Evolutionary conservation across 37 sponge, comb jelly and placozoan genomes (phyloP).

Genomic region (Axinella damicornis): DNA sequence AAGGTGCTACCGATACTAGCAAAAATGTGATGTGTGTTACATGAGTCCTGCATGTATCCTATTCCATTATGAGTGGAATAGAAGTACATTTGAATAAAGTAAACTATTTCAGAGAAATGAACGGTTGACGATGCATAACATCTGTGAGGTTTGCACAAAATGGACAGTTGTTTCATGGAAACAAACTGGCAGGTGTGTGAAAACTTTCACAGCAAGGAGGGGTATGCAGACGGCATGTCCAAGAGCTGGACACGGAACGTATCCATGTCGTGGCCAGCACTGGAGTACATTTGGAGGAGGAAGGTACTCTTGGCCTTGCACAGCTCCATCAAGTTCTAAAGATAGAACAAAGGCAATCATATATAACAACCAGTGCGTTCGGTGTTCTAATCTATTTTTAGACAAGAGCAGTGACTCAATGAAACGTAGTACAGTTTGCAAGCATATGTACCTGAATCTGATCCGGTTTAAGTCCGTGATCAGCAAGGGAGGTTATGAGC

Average conservation of each 20-base stretch:
- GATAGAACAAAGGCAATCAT: background rate
- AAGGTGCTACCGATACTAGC: too few relatives aligned
- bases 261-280: background rate
- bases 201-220: slow-evolving; percentile 17
- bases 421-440: too few relatives aligned
- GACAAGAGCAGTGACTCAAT: too few relatives aligned
- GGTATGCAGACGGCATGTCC: background rate
- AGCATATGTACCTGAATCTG: too few relatives aligned
- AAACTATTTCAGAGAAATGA: slow-evolving; percentile 31
- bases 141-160: background rate
- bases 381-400: too few relatives aligned
- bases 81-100: too few relatives aligned
- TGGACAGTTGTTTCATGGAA: slow-evolving; percentile 26
- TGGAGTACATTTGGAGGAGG: slow-evolving; percentile 2
- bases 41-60: background rate
- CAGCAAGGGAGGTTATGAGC: too few relatives aligned
- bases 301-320: background rate
- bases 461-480: too few relatives aligned
- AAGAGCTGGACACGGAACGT: slow-evolving; percentile 19
- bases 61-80: background rate
- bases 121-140: slow-evolving; percentile 53
- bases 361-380: too few relatives aligned
- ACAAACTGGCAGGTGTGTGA: background rate
- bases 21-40: background rate
- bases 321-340: background rate